Evolutionary conservation across 2,113 vertebrate species (phyloP).

Genomic region (Acrocephalus kingi): DNA sequence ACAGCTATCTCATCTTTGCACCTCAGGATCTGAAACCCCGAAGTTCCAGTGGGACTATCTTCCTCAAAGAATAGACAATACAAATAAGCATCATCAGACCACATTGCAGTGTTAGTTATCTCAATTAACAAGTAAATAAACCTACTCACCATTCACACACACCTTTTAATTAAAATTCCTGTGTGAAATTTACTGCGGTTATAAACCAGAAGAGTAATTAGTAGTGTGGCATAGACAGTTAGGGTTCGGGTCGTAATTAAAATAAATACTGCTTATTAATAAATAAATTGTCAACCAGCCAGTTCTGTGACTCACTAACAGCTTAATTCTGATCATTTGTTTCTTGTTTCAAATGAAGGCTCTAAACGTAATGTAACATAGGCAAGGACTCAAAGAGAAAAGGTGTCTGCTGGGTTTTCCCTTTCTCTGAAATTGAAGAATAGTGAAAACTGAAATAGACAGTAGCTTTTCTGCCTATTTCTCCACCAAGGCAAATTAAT

Average conservation of each 20-base stretch:
- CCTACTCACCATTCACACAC: not conserved
- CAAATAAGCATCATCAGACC: not conserved
- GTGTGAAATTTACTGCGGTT: not conserved
- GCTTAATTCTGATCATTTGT: not conserved
- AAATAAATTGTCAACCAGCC: not conserved
- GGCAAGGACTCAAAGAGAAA: not conserved
- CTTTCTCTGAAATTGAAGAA: not conserved
- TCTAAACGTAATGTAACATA: not conserved
- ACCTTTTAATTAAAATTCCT: conserved; percentile 41
- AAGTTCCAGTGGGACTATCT: not conserved
- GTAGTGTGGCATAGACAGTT: not conserved
- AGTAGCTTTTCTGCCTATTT: not conserved
- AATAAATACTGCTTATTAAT: conserved; percentile 5
- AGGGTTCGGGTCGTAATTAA: not conserved
- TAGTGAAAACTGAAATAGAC: not conserved
- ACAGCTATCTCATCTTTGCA: not conserved
- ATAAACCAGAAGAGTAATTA: conserved; percentile 20
- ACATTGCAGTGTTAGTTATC: not conserved
- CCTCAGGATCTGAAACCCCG: not conserved
- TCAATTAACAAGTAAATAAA: not conserved
- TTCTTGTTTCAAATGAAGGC: not conserved
- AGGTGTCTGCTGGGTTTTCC: rapidly evolving
- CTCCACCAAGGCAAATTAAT: not conserved
- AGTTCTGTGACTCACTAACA: not conserved
- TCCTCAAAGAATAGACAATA: not conserved